Conservation (phyloP, 2,888 invertebrate genomes). For the Euproctis similis region DNA sequence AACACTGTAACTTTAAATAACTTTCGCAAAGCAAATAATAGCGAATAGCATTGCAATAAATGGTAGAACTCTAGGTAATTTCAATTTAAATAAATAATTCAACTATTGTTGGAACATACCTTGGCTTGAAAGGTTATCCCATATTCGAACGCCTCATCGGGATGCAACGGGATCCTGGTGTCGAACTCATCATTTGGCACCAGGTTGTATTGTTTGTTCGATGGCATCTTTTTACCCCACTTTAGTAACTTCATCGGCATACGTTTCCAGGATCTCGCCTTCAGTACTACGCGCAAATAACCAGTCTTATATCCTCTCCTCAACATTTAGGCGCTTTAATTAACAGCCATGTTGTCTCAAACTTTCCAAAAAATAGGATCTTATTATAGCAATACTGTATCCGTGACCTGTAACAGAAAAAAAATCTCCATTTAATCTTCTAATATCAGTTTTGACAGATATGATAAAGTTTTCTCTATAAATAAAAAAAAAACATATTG, state of each 20-base stretch:
- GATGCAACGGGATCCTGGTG: constrained; percentile 95
- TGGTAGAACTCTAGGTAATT: too few species aligned
- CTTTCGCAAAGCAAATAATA: too few species aligned
- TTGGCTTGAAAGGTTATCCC: constrained; percentile 98
- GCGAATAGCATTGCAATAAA: too few species aligned
- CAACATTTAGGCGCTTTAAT: constrained; percentile 53
- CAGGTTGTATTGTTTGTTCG: constrained; percentile 92
- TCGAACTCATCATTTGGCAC: constrained; percentile 98
- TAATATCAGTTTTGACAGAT: too few species aligned
- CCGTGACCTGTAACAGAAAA: constrained; percentile 14
- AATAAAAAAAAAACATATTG: too few species aligned
- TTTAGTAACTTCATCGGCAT: constrained; percentile 62
- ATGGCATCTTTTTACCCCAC: constrained; percentile 83
- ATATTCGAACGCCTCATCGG: constrained; percentile 97
- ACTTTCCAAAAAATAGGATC: background rate
- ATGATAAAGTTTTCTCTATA: too few species aligned
- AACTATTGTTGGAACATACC: too few species aligned
- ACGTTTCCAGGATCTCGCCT: constrained; percentile 52
- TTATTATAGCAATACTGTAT: too few species aligned
- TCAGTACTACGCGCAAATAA: constrained; percentile 53
- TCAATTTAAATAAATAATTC: background rate
- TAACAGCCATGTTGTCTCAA: constrained; percentile 13
- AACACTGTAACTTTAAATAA: too few species aligned
- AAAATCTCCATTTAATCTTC: background rate
- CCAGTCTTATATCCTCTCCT: constrained; percentile 50